Evolutionary conservation across 2,797 vertebrate genomes (phyloP), one percentile per base, ranked within the genome.

Genomic region (Chloroceryle amazona): DNA sequence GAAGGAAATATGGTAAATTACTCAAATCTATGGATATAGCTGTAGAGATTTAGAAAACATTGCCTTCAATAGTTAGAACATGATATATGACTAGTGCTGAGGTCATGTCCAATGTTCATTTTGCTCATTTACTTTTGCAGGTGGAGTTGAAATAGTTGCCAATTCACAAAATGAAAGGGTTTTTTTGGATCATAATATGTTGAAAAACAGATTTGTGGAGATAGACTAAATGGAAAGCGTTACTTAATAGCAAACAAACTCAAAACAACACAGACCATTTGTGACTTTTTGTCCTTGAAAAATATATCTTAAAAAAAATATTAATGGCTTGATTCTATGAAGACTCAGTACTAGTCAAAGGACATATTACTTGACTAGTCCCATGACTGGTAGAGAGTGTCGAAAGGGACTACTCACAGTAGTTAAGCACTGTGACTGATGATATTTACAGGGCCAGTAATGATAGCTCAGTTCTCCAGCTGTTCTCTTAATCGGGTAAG

Each of bases 1-100:
- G 81, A 96, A 95, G 80, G 87, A 97, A 97, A 94, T 90, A 92
- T 44, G 89, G 91, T 72, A 78, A 81, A 91, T 96, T 87, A 93
- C 85, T 92, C 91, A 96, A 67, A 95, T 81, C 86, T 87, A 70
- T 81, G 91, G 51, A 51, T 84, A 81, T 80, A 94, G 47, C 63
- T 92, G 55, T 79, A 81, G 73, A 95, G 80, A 92, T 90, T 96
- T 89, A 90, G 81, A 93, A 93, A 95, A 75, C 72, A 61, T 75
- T 89, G 81, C 94, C 60, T 91, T 81, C 74, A 87, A 49, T 65
- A 86, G 12, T 81, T 81, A 82, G 29, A 89, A 52, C 10, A 37
- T 49, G 81, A 82, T 86, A 81, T 78, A 95, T 41, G 55, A 79
- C 78, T 75, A 51, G 65, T 37, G 28, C 35, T 95, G 96, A 96